Percentiles rank a stretch among this genome's conserved stretches.
Evolutionary conservation across 2,797 vertebrate species (phyloP).

Genomic region (Pempheris klunzingeri): DNA sequence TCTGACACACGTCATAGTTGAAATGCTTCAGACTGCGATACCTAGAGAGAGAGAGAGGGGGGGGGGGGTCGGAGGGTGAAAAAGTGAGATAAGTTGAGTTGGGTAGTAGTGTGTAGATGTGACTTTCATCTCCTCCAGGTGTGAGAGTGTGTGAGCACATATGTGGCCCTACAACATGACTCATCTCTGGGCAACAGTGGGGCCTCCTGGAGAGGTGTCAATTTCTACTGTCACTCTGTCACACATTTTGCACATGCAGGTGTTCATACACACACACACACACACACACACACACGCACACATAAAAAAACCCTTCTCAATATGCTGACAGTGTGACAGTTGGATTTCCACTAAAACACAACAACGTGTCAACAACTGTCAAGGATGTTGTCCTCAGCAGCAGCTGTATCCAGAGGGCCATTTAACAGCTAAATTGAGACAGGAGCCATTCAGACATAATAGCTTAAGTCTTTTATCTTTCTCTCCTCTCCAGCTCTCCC

Average conservation of each 20-base stretch:
- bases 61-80: constrained; percentile 23
- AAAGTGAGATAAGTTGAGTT: constrained; percentile 39
- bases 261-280: not conserved
- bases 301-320: not conserved
- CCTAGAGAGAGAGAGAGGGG: constrained; percentile 76
- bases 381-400: constrained; percentile 51
- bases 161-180: constrained; percentile 19
- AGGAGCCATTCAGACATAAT: constrained; percentile 72
- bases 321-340: constrained; percentile 50
- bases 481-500: constrained; percentile 60
- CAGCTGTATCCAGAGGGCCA: constrained; percentile 56
- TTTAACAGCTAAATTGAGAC: constrained; percentile 76
- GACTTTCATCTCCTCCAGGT: constrained; percentile 35
- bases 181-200: constrained; percentile 10
- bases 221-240: constrained; percentile 26
- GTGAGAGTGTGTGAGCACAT: not conserved
- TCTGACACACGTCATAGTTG: constrained; percentile 99
- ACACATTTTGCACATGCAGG: not conserved
- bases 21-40: constrained; percentile 99
- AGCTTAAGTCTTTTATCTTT: constrained; percentile 75
- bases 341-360: constrained; percentile 65
- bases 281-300: not conserved
- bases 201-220: constrained; percentile 34
- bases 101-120: constrained; percentile 21
- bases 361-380: constrained; percentile 51